phyloP scores from a whole-genome alignment of 2,888 invertebrate genomes.

The Idaea dimidiata region DNA sequence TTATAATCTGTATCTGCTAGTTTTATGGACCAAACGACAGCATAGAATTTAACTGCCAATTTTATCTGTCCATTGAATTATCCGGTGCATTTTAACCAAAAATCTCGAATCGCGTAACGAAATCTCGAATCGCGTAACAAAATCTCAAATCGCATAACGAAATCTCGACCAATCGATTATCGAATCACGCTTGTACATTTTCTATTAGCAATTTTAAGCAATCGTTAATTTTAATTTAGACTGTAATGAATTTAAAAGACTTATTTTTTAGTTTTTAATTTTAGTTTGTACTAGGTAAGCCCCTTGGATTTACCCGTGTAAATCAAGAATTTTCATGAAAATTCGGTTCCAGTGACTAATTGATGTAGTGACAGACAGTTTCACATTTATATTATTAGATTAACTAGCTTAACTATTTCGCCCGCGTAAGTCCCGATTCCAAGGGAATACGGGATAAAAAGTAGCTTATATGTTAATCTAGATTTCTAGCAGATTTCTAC shows the following conservation, averaged over 20 bases:
- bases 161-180: constrained; percentile 25
- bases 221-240: constrained; percentile 55
- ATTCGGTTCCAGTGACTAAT: background rate
- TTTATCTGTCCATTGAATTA: background rate
- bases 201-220: constrained; percentile 57
- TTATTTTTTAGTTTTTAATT: constrained; percentile 53
- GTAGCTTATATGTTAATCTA: too few relatives aligned
- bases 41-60: too few relatives aligned
- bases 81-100: background rate
- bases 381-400: background rate
- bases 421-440: too few relatives aligned
- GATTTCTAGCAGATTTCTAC: too few relatives aligned
- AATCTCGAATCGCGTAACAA: constrained; percentile 26
- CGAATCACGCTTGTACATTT: constrained; percentile 41
- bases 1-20: background rate
- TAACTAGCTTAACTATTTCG: too few relatives aligned
- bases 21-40: too few relatives aligned
- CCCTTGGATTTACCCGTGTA: constrained; percentile 37
- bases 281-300: constrained; percentile 34
- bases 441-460: too few relatives aligned
- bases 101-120: constrained; percentile 17
- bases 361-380: background rate
- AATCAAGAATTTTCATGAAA: background rate
- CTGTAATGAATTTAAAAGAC: constrained; percentile 64
- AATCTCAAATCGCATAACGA: constrained; percentile 30